A percentile compares a stretch with the other conserved stretches of the same genome.
Conservation (phyloP, 2,888 invertebrate species). For the Dicyrtoma fusca region DNA sequence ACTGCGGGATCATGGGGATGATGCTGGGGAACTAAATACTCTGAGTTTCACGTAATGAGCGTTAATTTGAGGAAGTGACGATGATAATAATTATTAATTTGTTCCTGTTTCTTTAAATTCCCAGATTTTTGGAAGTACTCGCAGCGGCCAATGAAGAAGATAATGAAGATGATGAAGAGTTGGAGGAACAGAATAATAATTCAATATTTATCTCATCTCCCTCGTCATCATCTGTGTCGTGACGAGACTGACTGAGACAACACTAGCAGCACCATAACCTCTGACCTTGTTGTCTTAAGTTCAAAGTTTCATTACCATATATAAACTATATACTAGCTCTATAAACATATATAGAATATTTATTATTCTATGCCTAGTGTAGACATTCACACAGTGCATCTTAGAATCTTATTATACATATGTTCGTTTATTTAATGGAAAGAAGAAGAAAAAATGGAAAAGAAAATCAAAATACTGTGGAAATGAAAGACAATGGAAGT, state of each 20-base stretch:
- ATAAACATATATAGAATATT: background rate
- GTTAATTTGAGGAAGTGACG: too few relatives aligned
- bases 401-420: too few relatives aligned
- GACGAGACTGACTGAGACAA: slow-evolving; percentile 24
- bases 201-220: slow-evolving; percentile 55
- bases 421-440: too few relatives aligned
- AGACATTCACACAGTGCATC: too few relatives aligned
- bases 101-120: slow-evolving; percentile 11
- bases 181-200: slow-evolving; percentile 53
- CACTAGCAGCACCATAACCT: background rate
- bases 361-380: too few relatives aligned
- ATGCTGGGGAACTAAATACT: background rate
- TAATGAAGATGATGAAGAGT: slow-evolving; percentile 49
- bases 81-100: background rate
- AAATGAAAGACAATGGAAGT: too few relatives aligned
- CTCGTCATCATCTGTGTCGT: slow-evolving; percentile 51
- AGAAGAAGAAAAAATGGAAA: too few relatives aligned
- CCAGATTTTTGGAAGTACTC: slow-evolving; percentile 55
- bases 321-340: background rate
- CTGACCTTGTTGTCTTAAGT: slow-evolving; percentile 27
- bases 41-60: background rate
- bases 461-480: too few relatives aligned
- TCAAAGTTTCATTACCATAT: slow-evolving; percentile 34
- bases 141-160: slow-evolving; percentile 52
- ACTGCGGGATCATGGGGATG: too few relatives aligned